phyloP scores from a whole-genome alignment of 2,888 invertebrate species.

The Embidobia sp. region DNA sequence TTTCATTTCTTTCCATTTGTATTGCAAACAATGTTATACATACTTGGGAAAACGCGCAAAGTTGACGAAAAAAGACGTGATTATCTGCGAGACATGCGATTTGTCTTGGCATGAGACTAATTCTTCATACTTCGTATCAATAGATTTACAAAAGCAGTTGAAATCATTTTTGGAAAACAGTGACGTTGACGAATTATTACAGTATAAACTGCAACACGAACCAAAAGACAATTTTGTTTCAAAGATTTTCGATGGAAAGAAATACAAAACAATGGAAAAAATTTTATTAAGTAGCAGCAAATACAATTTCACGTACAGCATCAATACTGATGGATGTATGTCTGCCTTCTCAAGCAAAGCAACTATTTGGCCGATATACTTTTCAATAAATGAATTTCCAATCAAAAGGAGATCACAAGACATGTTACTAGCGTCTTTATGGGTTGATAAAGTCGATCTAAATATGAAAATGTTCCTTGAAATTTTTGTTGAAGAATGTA shows the following conservation, averaged over 20 bases:
- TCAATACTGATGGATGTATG: constrained; percentile 2
- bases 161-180: not conserved
- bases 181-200: constrained; percentile 1
- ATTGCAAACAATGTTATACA: no score
- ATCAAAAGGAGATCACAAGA: not conserved
- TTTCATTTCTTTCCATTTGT: no score
- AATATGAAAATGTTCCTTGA: not conserved
- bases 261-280: not conserved
- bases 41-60: no score
- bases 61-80: no score
- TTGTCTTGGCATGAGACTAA: no score
- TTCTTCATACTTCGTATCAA: no score
- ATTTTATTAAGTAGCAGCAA: not conserved
- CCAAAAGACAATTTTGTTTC: not conserved
- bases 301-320: constrained; percentile 5
- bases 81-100: no score
- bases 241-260: not conserved
- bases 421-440: not conserved
- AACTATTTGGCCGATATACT: constrained; percentile 8
- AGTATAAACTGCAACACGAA: constrained; percentile 2
- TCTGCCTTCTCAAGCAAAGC: not conserved
- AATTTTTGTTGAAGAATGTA: not conserved
- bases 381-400: not conserved
- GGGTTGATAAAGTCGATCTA: constrained; percentile 8
- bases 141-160: not conserved